Conservation (phyloP, 2,888 invertebrate genomes). For the Agonopterix subpropinquella region DNA sequence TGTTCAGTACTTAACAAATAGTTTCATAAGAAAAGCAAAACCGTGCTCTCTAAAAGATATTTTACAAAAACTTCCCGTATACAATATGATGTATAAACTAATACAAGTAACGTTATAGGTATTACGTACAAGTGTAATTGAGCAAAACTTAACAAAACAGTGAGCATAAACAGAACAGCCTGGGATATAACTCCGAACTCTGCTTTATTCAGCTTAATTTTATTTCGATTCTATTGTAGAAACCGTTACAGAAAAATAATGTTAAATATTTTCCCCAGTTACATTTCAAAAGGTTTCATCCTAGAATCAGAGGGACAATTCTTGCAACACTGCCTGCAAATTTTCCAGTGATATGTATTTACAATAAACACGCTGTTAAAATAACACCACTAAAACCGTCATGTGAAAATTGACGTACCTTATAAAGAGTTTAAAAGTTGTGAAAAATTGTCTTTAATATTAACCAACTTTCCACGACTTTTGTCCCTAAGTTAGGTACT, state of each 20-base stretch:
- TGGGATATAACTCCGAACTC: constrained; percentile 8
- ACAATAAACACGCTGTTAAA: constrained; percentile 47
- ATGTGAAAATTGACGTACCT: constrained; percentile 2
- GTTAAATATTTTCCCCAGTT: too few relatives aligned
- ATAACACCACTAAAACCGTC: constrained; percentile 16
- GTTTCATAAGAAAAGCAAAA: constrained; percentile 65
- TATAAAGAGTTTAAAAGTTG: constrained; percentile 21
- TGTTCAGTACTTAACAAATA: constrained; percentile 49
- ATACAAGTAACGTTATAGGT: constrained; percentile 51
- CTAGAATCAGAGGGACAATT: background rate
- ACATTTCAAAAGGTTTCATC: too few relatives aligned
- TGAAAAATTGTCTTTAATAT: constrained; percentile 24
- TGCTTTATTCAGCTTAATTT: too few relatives aligned
- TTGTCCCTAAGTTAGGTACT: constrained; percentile 23
- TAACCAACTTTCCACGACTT: constrained; percentile 32
- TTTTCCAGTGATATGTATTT: constrained; percentile 65
- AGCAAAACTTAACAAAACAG: constrained; percentile 72
- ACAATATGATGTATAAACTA: constrained; percentile 43
- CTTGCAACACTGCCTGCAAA: constrained; percentile 44
- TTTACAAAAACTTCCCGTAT: constrained; percentile 50
- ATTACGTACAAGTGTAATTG: constrained; percentile 58
- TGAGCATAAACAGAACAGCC: constrained; percentile 61
- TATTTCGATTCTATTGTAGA: too few relatives aligned
- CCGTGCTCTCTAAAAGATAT: constrained; percentile 68
- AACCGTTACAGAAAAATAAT: too few relatives aligned